Conservation (phyloP, 2,113 vertebrate genomes). For the Elgaria multicarinata region DNA sequence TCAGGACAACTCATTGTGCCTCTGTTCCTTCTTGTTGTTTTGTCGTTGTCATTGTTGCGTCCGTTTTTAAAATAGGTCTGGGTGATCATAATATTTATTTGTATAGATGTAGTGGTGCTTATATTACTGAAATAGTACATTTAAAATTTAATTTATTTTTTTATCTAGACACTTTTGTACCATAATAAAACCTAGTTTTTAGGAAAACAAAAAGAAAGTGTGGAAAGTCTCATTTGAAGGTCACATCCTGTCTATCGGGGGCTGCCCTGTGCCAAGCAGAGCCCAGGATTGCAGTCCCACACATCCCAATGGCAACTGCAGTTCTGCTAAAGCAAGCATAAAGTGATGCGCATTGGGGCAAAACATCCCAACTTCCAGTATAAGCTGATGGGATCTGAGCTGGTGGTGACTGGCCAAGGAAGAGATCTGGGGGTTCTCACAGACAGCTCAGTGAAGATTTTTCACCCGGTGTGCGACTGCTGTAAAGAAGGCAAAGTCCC, state of each 20-base stretch:
- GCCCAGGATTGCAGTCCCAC: no score
- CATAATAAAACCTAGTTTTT: not conserved
- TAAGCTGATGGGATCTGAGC: no score
- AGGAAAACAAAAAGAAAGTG: not conserved
- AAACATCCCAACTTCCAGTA: no score
- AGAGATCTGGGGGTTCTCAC: no score
- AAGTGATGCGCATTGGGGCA: no score
- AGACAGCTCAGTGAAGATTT: no score
- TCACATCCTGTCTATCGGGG: not conserved
- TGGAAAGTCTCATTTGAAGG: not conserved
- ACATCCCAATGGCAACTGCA: no score
- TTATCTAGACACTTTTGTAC: not conserved
- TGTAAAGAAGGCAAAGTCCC: no score
- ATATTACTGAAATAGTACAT: not conserved
- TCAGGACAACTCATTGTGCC: not conserved
- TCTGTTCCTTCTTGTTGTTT: not conserved
- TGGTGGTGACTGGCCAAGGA: no score
- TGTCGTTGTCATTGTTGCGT: no score
- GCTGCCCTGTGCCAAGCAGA: not conserved
- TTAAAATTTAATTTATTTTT: conserved; percentile 23
- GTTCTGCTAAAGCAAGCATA: no score
- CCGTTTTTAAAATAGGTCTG: not conserved
- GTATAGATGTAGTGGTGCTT: not conserved
- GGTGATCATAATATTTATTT: not conserved
- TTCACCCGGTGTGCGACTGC: no score